Conservation (phyloP, 2,888 invertebrate species). For the Agonopterix subpropinquella region DNA sequence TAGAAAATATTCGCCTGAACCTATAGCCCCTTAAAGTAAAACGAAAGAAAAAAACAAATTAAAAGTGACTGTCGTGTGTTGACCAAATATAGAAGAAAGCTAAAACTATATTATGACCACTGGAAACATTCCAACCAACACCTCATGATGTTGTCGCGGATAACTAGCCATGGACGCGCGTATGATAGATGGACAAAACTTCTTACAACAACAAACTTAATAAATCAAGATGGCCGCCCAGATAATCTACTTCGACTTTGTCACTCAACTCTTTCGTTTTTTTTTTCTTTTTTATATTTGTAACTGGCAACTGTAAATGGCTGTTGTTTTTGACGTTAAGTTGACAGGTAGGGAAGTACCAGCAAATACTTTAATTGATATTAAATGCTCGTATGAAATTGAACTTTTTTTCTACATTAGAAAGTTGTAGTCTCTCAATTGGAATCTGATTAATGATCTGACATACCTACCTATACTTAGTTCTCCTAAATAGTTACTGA, state of each 20-base stretch:
- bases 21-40: too few relatives aligned
- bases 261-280: slow-evolving; percentile 48
- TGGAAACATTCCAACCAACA: slow-evolving; percentile 8
- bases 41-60: too few relatives aligned
- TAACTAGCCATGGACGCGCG: slow-evolving; percentile 22
- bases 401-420: too few relatives aligned
- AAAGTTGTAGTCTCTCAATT: too few relatives aligned
- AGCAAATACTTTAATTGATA: too few relatives aligned
- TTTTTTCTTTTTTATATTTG: slow-evolving; percentile 24
- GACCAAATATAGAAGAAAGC: neutral
- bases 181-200: slow-evolving; percentile 51
- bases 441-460: too few relatives aligned
- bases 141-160: slow-evolving; percentile 40
- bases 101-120: neutral
- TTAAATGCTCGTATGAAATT: too few relatives aligned
- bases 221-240: slow-evolving; percentile 47
- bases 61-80: too few relatives aligned
- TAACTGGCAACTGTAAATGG: slow-evolving; percentile 7
- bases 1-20: too few relatives aligned
- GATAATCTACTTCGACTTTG: slow-evolving; percentile 52
- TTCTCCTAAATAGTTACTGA: too few relatives aligned
- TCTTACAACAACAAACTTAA: slow-evolving; percentile 43
- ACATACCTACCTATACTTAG: too few relatives aligned
- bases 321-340: slow-evolving; percentile 34
- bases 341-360: slow-evolving; percentile 25